Evolutionary conservation across 2,113 vertebrate species (phyloP), one percentile per base, ranked within the genome.

Genomic region (Trinectes maculatus): DNA sequence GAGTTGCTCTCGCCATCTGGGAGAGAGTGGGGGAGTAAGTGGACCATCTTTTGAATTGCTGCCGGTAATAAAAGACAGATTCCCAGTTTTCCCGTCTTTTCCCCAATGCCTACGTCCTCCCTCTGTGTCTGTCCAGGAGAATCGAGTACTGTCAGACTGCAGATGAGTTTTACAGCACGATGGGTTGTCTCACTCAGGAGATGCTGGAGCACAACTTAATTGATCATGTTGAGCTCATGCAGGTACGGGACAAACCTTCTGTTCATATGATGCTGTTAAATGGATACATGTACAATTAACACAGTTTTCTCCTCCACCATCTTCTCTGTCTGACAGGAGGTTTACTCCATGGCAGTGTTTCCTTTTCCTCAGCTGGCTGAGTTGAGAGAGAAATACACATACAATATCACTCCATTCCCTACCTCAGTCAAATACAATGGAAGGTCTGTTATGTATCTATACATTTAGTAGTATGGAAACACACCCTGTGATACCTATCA

Each of bases 371-470:
- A 98, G 47, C 82, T 99, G 90, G 93, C 95, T 7, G 97, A 99
- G 88, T 78, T 99, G 72, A 94, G 97, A 66, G 98, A 99, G 92
- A 99, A 99, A 64, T 99, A 99, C 69, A 99, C 98, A 0, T 99
- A 99, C 89, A 99, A 99, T 85, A 99, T 99, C 62, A 99, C 96
- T 54, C 97, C 98, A 1, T 99, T 99, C 63, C 96, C 96, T 40
- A 96, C 94, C 62, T 82, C 96, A 5, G 94, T 97, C 49, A 96
- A 94, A 84, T 89, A 94, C 25, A 83, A 89, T 65, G 92, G 93
- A 73, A 94, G 96, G 97, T 98, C 29, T 8, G 89, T 76, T 19
- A 8, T 33, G 10, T 26, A 22, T 13, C 46, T 26, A 8, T 16
- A 0, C 1, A 1, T 55, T 7, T 60, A n/a, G n/a, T n/a, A n/a